phyloP scores from a whole-genome alignment of 2,888 invertebrate genomes.

The Mesorhabditis sp. region DNA sequence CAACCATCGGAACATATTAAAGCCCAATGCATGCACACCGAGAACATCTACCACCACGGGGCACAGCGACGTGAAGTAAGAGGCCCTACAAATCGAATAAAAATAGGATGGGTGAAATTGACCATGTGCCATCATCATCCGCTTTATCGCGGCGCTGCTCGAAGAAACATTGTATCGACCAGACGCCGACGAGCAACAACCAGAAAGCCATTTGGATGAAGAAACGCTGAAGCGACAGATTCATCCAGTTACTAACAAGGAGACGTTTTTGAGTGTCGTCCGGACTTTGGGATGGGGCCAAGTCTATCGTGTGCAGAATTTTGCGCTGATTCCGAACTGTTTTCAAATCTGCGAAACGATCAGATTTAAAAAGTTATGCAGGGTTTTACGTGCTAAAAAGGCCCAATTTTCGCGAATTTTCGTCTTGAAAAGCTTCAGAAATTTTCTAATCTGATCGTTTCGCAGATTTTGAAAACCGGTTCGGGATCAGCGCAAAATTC shows the following conservation, averaged over 20 bases:
- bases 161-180: background rate
- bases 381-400: too few relatives aligned
- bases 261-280: too few relatives aligned
- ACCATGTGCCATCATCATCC: conserved; percentile 5
- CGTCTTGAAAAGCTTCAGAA: too few relatives aligned
- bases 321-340: too few relatives aligned
- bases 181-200: background rate
- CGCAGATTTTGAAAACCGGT: too few relatives aligned
- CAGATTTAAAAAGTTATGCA: too few relatives aligned
- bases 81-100: background rate
- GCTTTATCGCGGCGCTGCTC: background rate
- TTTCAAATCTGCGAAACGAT: too few relatives aligned
- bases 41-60: background rate
- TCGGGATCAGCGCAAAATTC: too few relatives aligned
- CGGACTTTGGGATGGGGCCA: too few relatives aligned
- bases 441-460: too few relatives aligned
- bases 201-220: background rate
- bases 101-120: background rate
- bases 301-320: too few relatives aligned
- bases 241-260: background rate
- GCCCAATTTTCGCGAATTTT: background rate
- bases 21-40: background rate
- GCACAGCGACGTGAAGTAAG: background rate
- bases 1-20: background rate
- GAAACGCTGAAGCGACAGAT: background rate